Conservation (phyloP, 2,797 vertebrate genomes). For the Denticeps clupeoides region DNA sequence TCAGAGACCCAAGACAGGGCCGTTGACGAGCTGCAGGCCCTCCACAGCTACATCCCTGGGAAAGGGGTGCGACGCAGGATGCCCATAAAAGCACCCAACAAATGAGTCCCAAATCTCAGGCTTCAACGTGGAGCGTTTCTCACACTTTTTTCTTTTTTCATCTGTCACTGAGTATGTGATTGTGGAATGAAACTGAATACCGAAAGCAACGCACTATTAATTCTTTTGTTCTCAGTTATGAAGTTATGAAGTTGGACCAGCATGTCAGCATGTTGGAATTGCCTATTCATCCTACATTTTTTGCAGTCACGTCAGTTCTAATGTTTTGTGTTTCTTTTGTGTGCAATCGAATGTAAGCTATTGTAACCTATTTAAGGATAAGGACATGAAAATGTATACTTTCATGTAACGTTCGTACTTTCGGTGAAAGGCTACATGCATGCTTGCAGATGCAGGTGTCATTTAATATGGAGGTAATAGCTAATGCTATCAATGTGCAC, state of each 20-base stretch:
- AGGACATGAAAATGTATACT: neutral
- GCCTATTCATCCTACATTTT: too few species aligned
- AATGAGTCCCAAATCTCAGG: too few species aligned
- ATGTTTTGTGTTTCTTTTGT: neutral
- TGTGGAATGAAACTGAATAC: too few species aligned
- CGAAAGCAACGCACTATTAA: too few species aligned
- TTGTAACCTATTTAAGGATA: too few species aligned
- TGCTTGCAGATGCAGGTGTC: conserved; percentile 12
- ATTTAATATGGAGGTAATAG: neutral
- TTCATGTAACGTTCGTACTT: conserved; percentile 11
- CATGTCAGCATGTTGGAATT: too few species aligned
- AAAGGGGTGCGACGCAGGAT: conserved; percentile 9
- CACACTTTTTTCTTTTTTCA: too few species aligned
- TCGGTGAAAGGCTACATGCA: conserved; percentile 20
- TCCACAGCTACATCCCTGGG: conserved; percentile 26
- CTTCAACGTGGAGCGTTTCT: too few species aligned
- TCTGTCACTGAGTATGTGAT: neutral
- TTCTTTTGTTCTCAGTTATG: neutral
- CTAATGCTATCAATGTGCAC: neutral
- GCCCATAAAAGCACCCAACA: too few species aligned
- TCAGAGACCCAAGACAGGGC: conserved; percentile 13
- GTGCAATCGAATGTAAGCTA: neutral
- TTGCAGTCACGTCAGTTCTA: too few species aligned
- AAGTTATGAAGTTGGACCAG: too few species aligned
- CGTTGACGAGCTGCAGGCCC: conserved; percentile 27